Conservation (phyloP, 2,888 invertebrate genomes). For the Lypha dubia region DNA sequence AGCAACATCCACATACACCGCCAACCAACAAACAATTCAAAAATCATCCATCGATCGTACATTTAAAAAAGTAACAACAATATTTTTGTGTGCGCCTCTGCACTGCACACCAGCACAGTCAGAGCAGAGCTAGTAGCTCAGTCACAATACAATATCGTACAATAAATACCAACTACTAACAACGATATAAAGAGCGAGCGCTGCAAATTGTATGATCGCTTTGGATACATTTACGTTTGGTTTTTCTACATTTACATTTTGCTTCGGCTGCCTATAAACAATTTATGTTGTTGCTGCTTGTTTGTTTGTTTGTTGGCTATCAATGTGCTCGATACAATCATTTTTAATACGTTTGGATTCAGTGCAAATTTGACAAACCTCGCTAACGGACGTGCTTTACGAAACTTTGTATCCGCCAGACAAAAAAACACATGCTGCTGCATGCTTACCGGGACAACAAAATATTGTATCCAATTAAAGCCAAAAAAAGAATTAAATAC, state of each 20-base stretch:
- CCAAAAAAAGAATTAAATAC: not conserved
- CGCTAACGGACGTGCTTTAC: constrained; percentile 78
- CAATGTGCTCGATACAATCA: constrained; percentile 68
- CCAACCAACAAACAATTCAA: constrained; percentile 50
- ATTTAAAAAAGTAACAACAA: constrained; percentile 31
- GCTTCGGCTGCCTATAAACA: constrained; percentile 39
- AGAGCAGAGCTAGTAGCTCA: constrained; percentile 24
- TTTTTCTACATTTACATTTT: constrained; percentile 18
- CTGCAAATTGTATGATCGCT: constrained; percentile 53
- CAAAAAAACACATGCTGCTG: too few species aligned
- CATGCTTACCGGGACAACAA: constrained; percentile 60
- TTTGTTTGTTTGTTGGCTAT: constrained; percentile 55
- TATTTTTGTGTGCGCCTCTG: constrained; percentile 63
- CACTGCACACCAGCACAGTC: constrained; percentile 51
- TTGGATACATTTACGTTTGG: constrained; percentile 56
- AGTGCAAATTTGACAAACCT: constrained; percentile 80
- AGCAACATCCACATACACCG: constrained; percentile 38
- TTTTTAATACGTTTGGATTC: constrained; percentile 73
- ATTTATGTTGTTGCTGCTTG: constrained; percentile 38
- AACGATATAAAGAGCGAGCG: constrained; percentile 52
- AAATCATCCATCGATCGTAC: constrained; percentile 39
- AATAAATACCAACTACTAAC: not conserved
- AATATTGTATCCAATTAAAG: constrained; percentile 12
- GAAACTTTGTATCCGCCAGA: constrained; percentile 46
- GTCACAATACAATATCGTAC: constrained; percentile 25